These are phyloP conservation scores for Euleptes europaea DNA, from an alignment of 2,113 vertebrate genomes.

Conservation along the genomic window DNA sequence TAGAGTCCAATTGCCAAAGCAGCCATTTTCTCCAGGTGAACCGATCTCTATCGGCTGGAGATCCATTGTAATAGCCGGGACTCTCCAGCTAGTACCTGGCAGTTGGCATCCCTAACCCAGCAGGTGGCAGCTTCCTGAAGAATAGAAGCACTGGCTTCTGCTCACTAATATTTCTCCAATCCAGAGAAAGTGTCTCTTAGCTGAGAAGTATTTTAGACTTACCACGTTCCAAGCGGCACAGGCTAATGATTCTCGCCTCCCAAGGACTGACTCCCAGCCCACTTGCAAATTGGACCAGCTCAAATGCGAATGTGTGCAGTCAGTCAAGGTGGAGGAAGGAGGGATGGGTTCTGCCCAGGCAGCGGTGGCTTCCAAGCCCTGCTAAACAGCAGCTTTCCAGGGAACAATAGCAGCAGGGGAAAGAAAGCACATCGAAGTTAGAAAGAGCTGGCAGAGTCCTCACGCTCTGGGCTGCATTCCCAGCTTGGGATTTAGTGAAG, in stretches of 20 bases:
- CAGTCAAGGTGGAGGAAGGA: neutral
- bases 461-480: constrained; percentile 53
- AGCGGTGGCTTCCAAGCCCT: neutral
- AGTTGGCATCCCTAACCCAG: no score
- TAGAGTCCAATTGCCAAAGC: no score
- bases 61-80: no score
- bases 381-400: constrained; percentile 2
- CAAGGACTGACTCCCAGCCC: rapidly evolving
- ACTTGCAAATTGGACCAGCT: neutral
- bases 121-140: neutral
- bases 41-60: no score
- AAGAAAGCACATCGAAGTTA: neutral
- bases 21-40: no score
- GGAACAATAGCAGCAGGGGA: neutral
- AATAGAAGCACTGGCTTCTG: neutral
- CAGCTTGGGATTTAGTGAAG: constrained; percentile 42
- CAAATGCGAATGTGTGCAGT: rapidly evolving
- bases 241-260: neutral
- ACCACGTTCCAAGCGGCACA: neutral
- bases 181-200: neutral
- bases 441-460: constrained; percentile 38
- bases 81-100: no score
- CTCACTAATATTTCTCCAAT: neutral
- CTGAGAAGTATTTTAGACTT: neutral
- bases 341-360: rapidly evolving